Percentiles rank a stretch among this genome's conserved stretches.
Conservation (phyloP, 2,888 invertebrate species). For the Pycnomerus fuliginosus region DNA sequence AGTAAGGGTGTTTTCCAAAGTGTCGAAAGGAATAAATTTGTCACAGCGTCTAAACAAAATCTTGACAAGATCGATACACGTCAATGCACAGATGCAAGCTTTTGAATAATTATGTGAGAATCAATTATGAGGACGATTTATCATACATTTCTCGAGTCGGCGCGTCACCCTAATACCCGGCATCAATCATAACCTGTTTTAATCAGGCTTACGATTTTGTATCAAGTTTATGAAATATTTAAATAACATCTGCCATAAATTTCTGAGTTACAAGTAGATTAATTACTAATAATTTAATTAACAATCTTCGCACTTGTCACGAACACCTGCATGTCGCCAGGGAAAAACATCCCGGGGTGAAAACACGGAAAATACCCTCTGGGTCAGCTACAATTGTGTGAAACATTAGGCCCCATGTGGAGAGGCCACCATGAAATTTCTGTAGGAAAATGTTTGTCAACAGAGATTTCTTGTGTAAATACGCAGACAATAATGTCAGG, state of each 20-base stretch:
- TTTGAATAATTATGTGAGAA: slow-evolving; percentile 53
- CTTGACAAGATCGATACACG: slow-evolving; percentile 45
- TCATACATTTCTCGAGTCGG: slow-evolving; percentile 42
- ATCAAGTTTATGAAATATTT: slow-evolving; percentile 37
- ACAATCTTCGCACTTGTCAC: too few relatives aligned
- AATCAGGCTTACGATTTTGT: slow-evolving; percentile 42
- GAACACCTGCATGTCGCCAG: too few relatives aligned
- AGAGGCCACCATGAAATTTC: slow-evolving; percentile 52
- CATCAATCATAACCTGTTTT: slow-evolving; percentile 49
- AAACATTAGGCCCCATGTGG: slow-evolving; percentile 44
- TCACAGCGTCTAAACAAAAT: too few relatives aligned
- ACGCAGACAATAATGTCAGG: slow-evolving; percentile 45
- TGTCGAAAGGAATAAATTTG: too few relatives aligned
- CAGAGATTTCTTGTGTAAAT: slow-evolving; percentile 52
- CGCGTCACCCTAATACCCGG: slow-evolving; percentile 35
- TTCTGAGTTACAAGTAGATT: slow-evolving; percentile 5
- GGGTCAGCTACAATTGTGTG: slow-evolving; percentile 48
- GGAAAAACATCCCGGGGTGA: too few relatives aligned
- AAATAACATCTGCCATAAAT: slow-evolving; percentile 16
- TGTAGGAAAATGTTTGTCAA: slow-evolving; percentile 53
- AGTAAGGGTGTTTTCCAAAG: too few relatives aligned
- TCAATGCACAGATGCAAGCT: slow-evolving; percentile 52
- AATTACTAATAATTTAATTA: slow-evolving; percentile 1
- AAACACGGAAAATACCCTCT: too few relatives aligned
- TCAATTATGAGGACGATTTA: slow-evolving; percentile 53